phyloP scores from a whole-genome alignment of 1,140 invertebrate species.

The Eupeodes corollae region DNA sequence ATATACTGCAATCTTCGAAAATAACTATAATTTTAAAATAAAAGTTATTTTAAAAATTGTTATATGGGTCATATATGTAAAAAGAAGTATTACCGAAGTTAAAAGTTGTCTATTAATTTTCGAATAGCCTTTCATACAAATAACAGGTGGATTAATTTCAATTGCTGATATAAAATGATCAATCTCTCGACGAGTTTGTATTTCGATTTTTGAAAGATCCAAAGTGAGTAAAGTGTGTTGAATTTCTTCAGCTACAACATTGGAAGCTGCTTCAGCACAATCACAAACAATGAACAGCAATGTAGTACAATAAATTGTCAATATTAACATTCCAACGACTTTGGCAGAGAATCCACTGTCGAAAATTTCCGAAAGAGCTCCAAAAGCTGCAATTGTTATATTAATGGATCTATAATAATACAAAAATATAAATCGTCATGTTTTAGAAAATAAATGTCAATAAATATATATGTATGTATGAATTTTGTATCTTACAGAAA shows the following conservation, averaged over 20 bases:
- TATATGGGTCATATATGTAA: too few species aligned
- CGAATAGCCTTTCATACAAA: conserved; percentile 47
- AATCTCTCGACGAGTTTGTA: conserved; percentile 44
- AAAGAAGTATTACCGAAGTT: conserved; percentile 39
- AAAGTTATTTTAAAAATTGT: not conserved
- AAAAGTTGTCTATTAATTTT: conserved; percentile 46
- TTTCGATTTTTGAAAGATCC: conserved; percentile 41
- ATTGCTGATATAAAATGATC: conserved; percentile 49
- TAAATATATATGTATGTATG: too few species aligned
- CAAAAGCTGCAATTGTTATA: conserved; percentile 44
- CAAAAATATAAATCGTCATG: not conserved
- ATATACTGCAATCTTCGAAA: conserved; percentile 47
- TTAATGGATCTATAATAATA: conserved; percentile 38
- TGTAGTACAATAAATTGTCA: conserved; percentile 43
- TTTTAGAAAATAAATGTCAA: not conserved
- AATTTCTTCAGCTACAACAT: conserved; percentile 42
- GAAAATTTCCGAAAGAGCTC: conserved; percentile 47
- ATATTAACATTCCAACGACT: conserved; percentile 47
- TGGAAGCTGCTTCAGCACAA: conserved; percentile 46
- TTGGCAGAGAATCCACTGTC: conserved; percentile 51
- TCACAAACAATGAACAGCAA: conserved; percentile 47
- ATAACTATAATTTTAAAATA: conserved; percentile 35
- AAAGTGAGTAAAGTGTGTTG: conserved; percentile 44
- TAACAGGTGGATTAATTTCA: conserved; percentile 49
- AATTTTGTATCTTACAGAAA: conserved; percentile 49